Percentiles rank a stretch among this genome's conserved stretches.
Conservation (phyloP, 2,113 vertebrate genomes). For the Romanogobio albipinnatus region DNA sequence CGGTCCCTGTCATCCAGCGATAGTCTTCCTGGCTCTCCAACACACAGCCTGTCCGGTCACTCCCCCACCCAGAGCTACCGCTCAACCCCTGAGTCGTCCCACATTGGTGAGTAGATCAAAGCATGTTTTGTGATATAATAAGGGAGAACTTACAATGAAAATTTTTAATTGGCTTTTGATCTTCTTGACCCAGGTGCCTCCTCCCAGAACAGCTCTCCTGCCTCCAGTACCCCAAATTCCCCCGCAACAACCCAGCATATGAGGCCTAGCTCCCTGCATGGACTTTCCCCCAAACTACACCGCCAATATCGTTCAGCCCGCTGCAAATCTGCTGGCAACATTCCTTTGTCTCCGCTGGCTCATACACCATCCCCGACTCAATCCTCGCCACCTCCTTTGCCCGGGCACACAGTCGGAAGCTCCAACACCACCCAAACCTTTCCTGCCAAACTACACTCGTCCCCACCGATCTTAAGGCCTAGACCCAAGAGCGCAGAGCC, state of each 20-base stretch:
- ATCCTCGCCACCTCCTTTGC: conserved; percentile 84
- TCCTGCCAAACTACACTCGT: conserved; percentile 87
- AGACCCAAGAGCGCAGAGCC: conserved; percentile 89
- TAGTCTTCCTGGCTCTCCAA: conserved; percentile 90
- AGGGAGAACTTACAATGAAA: background rate
- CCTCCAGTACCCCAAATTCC: conserved; percentile 91
- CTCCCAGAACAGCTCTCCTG: conserved; percentile 89
- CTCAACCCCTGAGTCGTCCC: conserved; percentile 84
- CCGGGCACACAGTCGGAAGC: conserved; percentile 86
- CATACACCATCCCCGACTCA: conserved; percentile 92
- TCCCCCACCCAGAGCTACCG: conserved; percentile 91
- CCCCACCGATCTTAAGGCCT: conserved; percentile 84
- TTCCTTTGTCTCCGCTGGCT: conserved; percentile 88
- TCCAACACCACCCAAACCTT: conserved; percentile 90
- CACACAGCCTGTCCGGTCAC: conserved; percentile 85
- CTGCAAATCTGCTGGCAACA: conserved; percentile 92
- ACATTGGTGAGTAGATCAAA: conserved; percentile 72
- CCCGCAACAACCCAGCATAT: conserved; percentile 90
- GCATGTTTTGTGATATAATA: background rate
- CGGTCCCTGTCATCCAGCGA: conserved; percentile 91
- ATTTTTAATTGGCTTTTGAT: background rate
- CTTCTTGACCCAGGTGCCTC: conserved; percentile 77
- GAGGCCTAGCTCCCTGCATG: conserved; percentile 89
- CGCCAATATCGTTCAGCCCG: conserved; percentile 92
- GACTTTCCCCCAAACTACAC: conserved; percentile 89